These are phyloP conservation scores for Nasonia giraulti DNA, from an alignment of 1,140 invertebrate genomes.

Conservation along the genomic window DNA sequence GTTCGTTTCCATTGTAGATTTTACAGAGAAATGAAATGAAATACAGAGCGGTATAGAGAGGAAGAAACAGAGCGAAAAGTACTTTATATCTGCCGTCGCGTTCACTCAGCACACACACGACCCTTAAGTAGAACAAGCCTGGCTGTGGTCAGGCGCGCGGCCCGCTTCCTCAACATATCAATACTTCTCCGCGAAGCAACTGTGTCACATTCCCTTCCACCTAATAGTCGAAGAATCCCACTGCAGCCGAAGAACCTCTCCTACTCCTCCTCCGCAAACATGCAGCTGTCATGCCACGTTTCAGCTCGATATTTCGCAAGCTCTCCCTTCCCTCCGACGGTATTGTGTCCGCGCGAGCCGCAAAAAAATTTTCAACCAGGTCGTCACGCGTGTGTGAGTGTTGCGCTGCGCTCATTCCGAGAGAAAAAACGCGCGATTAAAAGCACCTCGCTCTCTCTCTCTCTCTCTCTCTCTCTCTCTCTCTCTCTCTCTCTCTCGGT, in stretches of 20 bases:
- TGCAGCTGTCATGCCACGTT: not conserved
- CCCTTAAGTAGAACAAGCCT: not conserved
- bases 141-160: not conserved
- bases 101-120: not conserved
- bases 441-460: not conserved
- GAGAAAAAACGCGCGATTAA: not conserved
- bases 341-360: not conserved
- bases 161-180: not conserved
- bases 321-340: too few species aligned
- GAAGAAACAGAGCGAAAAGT: too few species aligned
- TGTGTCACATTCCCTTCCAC: conserved; percentile 3
- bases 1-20: not conserved
- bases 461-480: not conserved
- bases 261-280: not conserved
- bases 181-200: not conserved
- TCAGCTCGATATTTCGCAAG: not conserved
- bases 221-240: not conserved
- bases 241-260: not conserved
- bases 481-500: not conserved
- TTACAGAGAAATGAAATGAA: not conserved
- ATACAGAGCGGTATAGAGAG: too few species aligned
- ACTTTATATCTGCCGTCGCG: too few species aligned
- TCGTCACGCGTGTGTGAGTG: not conserved
- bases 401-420: not conserved
- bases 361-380: not conserved